These are phyloP conservation scores for Sinella curviseta DNA, from an alignment of 1,140 invertebrate genomes.

Conservation along the genomic window DNA sequence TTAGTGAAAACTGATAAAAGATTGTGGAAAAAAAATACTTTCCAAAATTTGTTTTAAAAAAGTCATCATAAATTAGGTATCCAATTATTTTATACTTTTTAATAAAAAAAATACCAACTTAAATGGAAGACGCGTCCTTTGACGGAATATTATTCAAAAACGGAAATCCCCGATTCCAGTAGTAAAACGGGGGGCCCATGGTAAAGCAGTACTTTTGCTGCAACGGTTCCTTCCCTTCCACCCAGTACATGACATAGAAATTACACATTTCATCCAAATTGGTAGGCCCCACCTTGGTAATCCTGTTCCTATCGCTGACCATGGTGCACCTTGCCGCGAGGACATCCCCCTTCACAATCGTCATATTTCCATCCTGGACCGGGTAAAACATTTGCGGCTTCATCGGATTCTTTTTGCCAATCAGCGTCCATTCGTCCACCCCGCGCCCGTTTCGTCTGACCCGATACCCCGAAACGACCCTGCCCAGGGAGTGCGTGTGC, in stretches of 20 bases:
- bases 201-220: slow-evolving; percentile 84
- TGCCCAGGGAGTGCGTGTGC: slow-evolving; percentile 87
- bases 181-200: slow-evolving; percentile 73
- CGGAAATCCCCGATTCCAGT: slow-evolving; percentile 67
- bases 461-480: slow-evolving; percentile 83
- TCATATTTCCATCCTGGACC: slow-evolving; percentile 61
- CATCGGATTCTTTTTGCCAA: slow-evolving; percentile 89
- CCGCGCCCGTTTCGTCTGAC: slow-evolving; percentile 64
- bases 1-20: too few species aligned
- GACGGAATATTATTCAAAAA: slow-evolving; percentile 78
- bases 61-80: too few species aligned
- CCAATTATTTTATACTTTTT: too few species aligned
- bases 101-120: too few species aligned
- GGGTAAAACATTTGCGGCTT: slow-evolving; percentile 96
- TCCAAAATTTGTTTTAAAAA: too few species aligned
- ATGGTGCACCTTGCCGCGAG: slow-evolving; percentile 90
- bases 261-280: slow-evolving; percentile 99
- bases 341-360: slow-evolving; percentile 70
- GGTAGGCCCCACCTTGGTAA: slow-evolving; percentile 77
- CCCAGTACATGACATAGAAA: slow-evolving; percentile 99
- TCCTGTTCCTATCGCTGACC: slow-evolving; percentile 67
- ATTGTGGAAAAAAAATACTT: too few species aligned
- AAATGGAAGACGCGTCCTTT: slow-evolving; percentile 61
- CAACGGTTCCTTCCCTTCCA: slow-evolving; percentile 75
- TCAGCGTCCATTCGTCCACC: slow-evolving; percentile 72